phyloP scores from a whole-genome alignment of 1,140 invertebrate genomes.

The Drosophila nigrodunni region DNA sequence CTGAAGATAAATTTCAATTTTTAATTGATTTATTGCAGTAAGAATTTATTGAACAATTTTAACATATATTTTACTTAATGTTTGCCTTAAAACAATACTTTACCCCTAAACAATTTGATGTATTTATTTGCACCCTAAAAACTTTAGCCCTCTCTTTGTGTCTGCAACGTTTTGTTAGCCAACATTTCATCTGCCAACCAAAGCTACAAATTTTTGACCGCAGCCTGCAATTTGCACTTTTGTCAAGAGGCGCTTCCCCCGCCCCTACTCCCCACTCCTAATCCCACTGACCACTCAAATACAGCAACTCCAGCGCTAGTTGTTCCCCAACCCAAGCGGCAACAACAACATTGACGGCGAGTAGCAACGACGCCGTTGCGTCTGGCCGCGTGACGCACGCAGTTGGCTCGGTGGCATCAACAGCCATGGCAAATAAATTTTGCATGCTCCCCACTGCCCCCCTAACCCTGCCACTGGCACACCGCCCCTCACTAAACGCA shows the following conservation, averaged over 20 bases:
- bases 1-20: no score
- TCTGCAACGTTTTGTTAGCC: slow-evolving; percentile 21
- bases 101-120: neutral
- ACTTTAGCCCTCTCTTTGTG: slow-evolving; percentile 7
- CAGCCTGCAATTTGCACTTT: slow-evolving; percentile 41
- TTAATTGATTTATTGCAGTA: neutral
- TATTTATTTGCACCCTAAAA: neutral
- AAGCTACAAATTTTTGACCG: slow-evolving; percentile 38
- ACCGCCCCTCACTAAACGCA: slow-evolving; percentile 8
- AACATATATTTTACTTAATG: no score
- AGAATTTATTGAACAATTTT: neutral
- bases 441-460: slow-evolving; percentile 47
- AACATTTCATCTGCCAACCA: slow-evolving; percentile 12
- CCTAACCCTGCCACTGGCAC: neutral
- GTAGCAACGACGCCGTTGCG: slow-evolving; percentile 61
- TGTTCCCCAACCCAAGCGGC: slow-evolving; percentile 9
- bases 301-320: neutral
- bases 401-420: slow-evolving; percentile 38
- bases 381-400: slow-evolving; percentile 75
- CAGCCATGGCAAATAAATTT: slow-evolving; percentile 76
- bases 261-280: neutral
- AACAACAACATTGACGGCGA: slow-evolving; percentile 31
- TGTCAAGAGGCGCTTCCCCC: slow-evolving; percentile 2
- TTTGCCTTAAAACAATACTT: no score
- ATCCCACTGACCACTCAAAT: slow-evolving; percentile 9